Conservation (phyloP, 1,140 invertebrate genomes). For the Cydia fagiglandana region DNA sequence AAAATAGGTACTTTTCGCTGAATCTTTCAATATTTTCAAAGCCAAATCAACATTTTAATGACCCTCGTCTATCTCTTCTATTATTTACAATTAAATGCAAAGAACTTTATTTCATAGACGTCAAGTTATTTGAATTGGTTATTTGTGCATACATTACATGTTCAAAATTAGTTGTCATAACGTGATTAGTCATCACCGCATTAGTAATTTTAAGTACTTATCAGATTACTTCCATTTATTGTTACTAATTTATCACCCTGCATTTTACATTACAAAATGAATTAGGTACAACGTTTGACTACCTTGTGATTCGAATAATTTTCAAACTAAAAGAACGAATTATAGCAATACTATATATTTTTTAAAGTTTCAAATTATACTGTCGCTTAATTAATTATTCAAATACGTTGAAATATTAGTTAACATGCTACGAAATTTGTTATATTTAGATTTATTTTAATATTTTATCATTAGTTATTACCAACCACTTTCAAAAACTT, state of each 20-base stretch:
- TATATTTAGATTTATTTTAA: not conserved
- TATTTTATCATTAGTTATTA: conserved; percentile 29
- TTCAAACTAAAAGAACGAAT: not conserved
- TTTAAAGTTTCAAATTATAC: not conserved
- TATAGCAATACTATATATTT: not conserved
- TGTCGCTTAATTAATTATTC: not conserved
- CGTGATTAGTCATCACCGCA: not conserved
- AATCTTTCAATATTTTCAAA: conserved; percentile 22
- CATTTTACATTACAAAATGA: not conserved
- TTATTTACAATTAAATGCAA: conserved; percentile 36
- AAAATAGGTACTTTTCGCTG: not conserved
- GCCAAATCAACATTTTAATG: not conserved
- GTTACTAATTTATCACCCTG: conserved; percentile 4
- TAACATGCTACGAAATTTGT: too few species aligned
- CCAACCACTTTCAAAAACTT: conserved; percentile 35
- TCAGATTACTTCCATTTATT: not conserved
- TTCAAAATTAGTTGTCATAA: not conserved
- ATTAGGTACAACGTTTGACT: not conserved
- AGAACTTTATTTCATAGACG: conserved; percentile 34
- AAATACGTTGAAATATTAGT: too few species aligned
- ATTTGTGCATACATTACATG: not conserved
- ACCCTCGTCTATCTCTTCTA: conserved; percentile 2
- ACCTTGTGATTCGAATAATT: not conserved
- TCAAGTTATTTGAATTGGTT: not conserved
- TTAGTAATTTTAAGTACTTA: not conserved